A percentile compares a stretch with the other conserved stretches of the same genome.
phyloP scores from a whole-genome alignment of 2,113 vertebrate genomes.

The Blennius ocellaris region DNA sequence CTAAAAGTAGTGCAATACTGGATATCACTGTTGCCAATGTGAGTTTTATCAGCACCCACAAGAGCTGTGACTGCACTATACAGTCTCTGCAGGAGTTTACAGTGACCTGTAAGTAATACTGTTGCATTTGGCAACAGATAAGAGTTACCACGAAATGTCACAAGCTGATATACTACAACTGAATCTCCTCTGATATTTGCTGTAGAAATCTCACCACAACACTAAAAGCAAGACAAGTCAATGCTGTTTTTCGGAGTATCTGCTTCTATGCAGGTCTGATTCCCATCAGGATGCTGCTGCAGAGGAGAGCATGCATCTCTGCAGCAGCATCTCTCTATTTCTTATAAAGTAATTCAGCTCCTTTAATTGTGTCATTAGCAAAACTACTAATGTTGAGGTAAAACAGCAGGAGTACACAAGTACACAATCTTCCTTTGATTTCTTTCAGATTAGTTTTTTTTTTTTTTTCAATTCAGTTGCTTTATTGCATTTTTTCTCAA shows the following conservation, averaged over 20 bases:
- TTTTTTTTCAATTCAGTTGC: no score
- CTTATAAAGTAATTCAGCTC: not conserved
- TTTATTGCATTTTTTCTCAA: not conserved
- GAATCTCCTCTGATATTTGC: conserved; percentile 6
- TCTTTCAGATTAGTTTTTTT: not conserved
- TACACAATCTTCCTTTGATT: not conserved
- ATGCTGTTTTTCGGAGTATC: conserved; percentile 1
- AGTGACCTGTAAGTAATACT: conserved; percentile 15
- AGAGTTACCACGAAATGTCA: not conserved
- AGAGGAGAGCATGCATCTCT: not conserved
- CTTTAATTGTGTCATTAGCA: not conserved
- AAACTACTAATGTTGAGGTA: not conserved
- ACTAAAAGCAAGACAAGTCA: not conserved
- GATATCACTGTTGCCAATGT: no score
- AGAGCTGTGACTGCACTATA: not conserved
- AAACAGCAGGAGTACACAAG: no score
- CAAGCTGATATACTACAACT: conserved; percentile 1
- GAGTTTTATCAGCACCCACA: conserved; percentile 7
- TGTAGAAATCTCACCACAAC: conserved; percentile 6
- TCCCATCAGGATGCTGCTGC: not conserved
- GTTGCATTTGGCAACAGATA: conserved; percentile 9
- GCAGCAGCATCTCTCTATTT: no score
- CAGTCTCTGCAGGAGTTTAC: conserved; percentile 8
- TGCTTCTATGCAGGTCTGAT: not conserved
- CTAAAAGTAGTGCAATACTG: not conserved